These are phyloP conservation scores for Sebastes hubbsi DNA, from an alignment of 2,797 vertebrate genomes.

Conservation along the genomic window DNA sequence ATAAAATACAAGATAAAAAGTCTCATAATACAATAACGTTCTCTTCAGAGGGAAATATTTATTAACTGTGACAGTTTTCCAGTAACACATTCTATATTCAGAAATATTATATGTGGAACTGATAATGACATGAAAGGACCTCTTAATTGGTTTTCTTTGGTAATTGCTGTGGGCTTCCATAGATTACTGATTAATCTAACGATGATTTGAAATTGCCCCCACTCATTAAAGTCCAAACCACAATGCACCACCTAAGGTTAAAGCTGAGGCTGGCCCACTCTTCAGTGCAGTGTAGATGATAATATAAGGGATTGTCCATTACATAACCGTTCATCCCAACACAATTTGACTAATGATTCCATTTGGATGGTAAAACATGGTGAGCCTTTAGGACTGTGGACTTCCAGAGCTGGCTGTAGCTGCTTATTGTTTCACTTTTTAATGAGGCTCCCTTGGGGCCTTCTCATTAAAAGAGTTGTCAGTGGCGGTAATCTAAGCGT, in stretches of 20 bases:
- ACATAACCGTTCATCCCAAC: constrained; percentile 12
- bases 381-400: constrained; percentile 11
- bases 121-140: background rate
- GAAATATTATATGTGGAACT: background rate
- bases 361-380: constrained; percentile 32
- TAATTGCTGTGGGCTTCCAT: background rate
- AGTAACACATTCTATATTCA: background rate
- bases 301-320: constrained; percentile 9
- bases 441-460: constrained; percentile 41
- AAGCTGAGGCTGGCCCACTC: background rate
- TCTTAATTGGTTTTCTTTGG: background rate
- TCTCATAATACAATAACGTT: background rate
- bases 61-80: background rate
- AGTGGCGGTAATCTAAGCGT: constrained; percentile 29
- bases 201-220: background rate
- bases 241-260: background rate
- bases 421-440: constrained; percentile 44
- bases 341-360: constrained; percentile 33
- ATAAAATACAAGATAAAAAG: background rate
- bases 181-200: background rate
- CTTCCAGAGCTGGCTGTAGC: constrained; percentile 5
- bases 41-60: background rate
- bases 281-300: background rate
- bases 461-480: constrained; percentile 57
- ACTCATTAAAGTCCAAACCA: background rate